Base-by-base conservation (phyloP, 2,113 vertebrate genomes). In the Narcine bancroftii region DNA sequence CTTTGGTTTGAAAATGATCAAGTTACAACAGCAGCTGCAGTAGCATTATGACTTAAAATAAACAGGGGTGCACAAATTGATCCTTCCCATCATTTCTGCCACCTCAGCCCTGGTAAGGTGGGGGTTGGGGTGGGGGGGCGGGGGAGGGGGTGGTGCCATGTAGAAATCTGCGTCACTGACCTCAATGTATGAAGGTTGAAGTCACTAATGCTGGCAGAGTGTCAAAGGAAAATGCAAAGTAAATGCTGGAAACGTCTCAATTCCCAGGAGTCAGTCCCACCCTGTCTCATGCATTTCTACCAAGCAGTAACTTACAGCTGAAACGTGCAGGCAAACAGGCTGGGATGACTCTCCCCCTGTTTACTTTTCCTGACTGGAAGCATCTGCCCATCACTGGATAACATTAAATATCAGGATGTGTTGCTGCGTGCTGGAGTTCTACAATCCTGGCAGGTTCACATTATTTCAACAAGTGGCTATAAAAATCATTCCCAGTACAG, bases 331-430 rank as follows among this genome's bases (percentile, higher is more conserved):
- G 9, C 7, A 13, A 50, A n/a, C 53, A 87, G 81, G 33, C 15
- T 36, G 15, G 81, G 53, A 60, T 60, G 81, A 60, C 50, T 60
- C 81, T 60, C 50, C 53, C 60, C 81, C 81, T 87, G 81, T 87
- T 87, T 87, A 36, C 81, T 87, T 60, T 87, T 60, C 81, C 81
- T 60, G 53, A 36, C 36, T 13, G 81, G 81, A 87, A 63, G 53
- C 81, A 87, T 56, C 81, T 87, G 81, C 15, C 81, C 15, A 6
- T 56, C 81, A 87, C 81, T 39, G 15, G 17, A n/a, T 60, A 33
- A 60, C 53, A 17, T 21, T 60, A 33, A 87, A 2, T n/a, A 39
- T 87, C 53, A 87, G 81, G 81, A 60, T 17, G 19, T 87, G 33
- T 1, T n/a, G 26, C 15, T 33, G 11, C 4, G 47, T 17, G 0